Evolutionary conservation across 2,888 invertebrate species (phyloP).

Genomic region (Sipunculus nudus): DNA sequence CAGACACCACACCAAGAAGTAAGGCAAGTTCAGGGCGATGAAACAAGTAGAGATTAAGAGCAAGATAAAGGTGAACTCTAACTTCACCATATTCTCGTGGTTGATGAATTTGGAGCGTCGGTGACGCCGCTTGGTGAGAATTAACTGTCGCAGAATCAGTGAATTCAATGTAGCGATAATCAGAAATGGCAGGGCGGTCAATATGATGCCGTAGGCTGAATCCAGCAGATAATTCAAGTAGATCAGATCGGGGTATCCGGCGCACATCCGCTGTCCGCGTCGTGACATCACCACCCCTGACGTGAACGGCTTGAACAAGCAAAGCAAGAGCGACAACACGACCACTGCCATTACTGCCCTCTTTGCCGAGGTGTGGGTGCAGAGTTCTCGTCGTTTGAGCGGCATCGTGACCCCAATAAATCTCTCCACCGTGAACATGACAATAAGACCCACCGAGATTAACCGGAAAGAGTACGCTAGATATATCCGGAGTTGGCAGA

Average conservation of each 20-base stretch:
- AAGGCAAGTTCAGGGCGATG: conserved; percentile 55
- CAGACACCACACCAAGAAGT: conserved; percentile 55
- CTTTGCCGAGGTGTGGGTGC: conserved; percentile 48
- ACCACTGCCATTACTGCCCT: conserved; percentile 47
- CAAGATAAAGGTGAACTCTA: conserved; percentile 59
- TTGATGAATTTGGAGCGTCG: conserved; percentile 33
- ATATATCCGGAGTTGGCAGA: conserved; percentile 80
- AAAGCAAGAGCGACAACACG: conserved; percentile 37
- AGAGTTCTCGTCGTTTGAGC: conserved; percentile 50
- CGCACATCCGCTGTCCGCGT: too few relatives aligned
- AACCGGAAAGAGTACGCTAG: conserved; percentile 68
- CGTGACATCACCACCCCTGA: too few relatives aligned
- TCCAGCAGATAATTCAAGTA: not conserved
- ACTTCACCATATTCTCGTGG: conserved; percentile 53
- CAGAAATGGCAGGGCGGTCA: not conserved
- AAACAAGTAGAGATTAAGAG: conserved; percentile 59
- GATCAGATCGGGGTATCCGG: too few relatives aligned
- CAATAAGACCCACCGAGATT: conserved; percentile 60
- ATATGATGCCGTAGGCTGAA: not conserved
- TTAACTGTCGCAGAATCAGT: not conserved
- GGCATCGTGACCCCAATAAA: conserved; percentile 61
- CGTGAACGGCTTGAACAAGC: conserved; percentile 48
- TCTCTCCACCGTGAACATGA: conserved; percentile 57
- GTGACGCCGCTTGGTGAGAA: conserved; percentile 10
- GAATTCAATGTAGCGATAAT: not conserved